Evolutionary conservation across 2,797 vertebrate genomes (phyloP).

Genomic region (Cyclopterus lumpus): DNA sequence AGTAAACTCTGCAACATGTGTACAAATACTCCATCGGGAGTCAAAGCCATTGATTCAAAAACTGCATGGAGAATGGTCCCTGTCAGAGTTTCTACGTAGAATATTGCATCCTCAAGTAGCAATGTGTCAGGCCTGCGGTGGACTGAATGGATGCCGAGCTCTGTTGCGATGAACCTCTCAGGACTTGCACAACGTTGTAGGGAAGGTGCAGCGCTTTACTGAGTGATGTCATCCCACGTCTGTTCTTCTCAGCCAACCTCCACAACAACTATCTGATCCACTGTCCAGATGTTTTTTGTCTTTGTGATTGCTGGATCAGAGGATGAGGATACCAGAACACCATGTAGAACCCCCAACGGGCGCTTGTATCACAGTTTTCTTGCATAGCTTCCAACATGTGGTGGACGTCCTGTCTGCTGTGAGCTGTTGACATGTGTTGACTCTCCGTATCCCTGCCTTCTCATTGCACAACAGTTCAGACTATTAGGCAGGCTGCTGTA

Average conservation of each 20-base stretch:
- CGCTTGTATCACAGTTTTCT: slow-evolving; percentile 18
- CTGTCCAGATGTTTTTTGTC: slow-evolving; percentile 56
- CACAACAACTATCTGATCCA: slow-evolving; percentile 33
- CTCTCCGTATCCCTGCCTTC: neutral
- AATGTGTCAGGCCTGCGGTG: neutral
- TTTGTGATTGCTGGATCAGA: slow-evolving; percentile 22
- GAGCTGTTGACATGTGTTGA: slow-evolving; percentile 22
- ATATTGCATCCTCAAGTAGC: neutral
- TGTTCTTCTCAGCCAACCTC: slow-evolving; percentile 8
- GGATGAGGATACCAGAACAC: slow-evolving; percentile 42
- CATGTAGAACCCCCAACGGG: slow-evolving; percentile 37
- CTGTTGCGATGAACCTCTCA: neutral
- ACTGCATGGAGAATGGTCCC: neutral
- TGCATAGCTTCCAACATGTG: slow-evolving; percentile 8
- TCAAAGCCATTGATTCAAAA: neutral
- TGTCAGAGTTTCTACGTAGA: neutral
- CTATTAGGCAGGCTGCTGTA: neutral
- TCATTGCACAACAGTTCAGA: slow-evolving; percentile 9
- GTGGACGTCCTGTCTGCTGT: neutral
- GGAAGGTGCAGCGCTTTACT: slow-evolving; percentile 10
- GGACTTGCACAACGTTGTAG: neutral
- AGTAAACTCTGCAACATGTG: neutral
- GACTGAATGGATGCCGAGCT: neutral
- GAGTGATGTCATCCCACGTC: slow-evolving; percentile 39
- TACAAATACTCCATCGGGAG: neutral